phyloP scores from a whole-genome alignment of 2,888 invertebrate species.

The Darwinula stevensoni region DNA sequence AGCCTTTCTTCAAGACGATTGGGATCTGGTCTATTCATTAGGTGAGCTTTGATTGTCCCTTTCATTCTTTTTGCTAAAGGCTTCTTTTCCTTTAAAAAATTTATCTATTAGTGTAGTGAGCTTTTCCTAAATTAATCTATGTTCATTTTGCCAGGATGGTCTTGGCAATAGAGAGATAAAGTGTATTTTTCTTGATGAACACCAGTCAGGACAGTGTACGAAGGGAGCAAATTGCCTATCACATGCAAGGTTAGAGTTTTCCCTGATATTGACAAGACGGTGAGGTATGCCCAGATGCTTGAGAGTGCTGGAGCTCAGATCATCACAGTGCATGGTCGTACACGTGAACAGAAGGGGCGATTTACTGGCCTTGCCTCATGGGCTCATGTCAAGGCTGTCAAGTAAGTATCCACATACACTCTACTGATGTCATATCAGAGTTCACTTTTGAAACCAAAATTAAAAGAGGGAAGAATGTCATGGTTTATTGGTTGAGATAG shows the following conservation, averaged over 20 bases:
- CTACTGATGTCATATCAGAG: background rate
- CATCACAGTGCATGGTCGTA: slow-evolving; percentile 83
- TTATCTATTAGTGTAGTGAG: too few relatives aligned
- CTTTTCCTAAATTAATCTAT: too few relatives aligned
- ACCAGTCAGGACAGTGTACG: slow-evolving; percentile 16
- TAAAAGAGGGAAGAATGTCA: background rate
- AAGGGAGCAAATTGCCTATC: slow-evolving; percentile 50
- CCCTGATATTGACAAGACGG: slow-evolving; percentile 49
- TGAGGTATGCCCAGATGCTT: slow-evolving; percentile 74
- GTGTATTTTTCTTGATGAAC: too few relatives aligned
- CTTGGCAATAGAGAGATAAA: too few relatives aligned
- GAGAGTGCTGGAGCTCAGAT: slow-evolving; percentile 72
- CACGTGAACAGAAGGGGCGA: slow-evolving; percentile 82
- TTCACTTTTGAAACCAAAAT: background rate
- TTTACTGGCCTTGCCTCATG: slow-evolving; percentile 81
- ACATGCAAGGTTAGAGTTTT: slow-evolving; percentile 88
- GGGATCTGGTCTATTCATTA: slow-evolving; percentile 51
- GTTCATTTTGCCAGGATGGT: too few relatives aligned
- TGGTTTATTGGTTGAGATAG: background rate
- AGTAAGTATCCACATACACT: slow-evolving; percentile 25
- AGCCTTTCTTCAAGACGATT: slow-evolving; percentile 82
- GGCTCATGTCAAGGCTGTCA: slow-evolving; percentile 67
- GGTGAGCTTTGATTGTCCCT: slow-evolving; percentile 24
- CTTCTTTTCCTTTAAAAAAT: slow-evolving; percentile 7
- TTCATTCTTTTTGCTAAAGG: slow-evolving; percentile 4